Conservation (phyloP, 2,888 invertebrate species). For the Rhaphigaster nebulosa region DNA sequence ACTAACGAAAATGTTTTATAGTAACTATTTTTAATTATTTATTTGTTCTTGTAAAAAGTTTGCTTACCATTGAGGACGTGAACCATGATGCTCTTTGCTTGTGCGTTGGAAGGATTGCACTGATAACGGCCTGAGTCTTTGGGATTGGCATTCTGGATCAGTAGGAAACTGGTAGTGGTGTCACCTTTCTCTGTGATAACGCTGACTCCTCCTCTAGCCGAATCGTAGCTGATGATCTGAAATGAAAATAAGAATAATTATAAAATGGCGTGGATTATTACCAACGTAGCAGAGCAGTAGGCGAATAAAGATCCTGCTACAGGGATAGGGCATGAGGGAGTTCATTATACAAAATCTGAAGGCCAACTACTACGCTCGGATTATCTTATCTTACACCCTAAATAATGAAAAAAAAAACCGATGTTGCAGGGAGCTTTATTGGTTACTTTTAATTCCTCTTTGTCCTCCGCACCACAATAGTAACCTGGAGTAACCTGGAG, state of each 20-base stretch:
- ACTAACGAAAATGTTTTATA: too few relatives aligned
- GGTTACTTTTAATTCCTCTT: too few relatives aligned
- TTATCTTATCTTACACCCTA: too few relatives aligned
- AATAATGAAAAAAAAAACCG: too few relatives aligned
- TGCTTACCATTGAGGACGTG: slow-evolving; percentile 92
- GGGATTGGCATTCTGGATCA: slow-evolving; percentile 89
- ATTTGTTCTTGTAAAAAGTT: neutral
- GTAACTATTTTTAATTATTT: too few relatives aligned
- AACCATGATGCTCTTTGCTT: slow-evolving; percentile 90
- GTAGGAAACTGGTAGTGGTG: slow-evolving; percentile 89
- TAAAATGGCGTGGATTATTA: neutral
- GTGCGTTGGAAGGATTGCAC: slow-evolving; percentile 94
- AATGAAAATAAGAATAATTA: slow-evolving; percentile 65
- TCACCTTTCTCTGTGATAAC: slow-evolving; percentile 93
- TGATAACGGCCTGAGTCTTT: slow-evolving; percentile 92
- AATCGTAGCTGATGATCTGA: slow-evolving; percentile 95
- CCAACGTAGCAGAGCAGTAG: neutral
- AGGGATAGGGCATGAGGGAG: too few relatives aligned
- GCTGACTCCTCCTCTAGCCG: slow-evolving; percentile 89
- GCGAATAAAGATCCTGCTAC: too few relatives aligned
- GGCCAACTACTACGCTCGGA: too few relatives aligned
- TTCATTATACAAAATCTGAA: too few relatives aligned
- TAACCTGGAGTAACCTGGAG: too few relatives aligned
- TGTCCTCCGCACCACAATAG: too few relatives aligned
- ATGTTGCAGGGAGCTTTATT: too few relatives aligned